phyloP scores from a whole-genome alignment of 1,140 invertebrate species.

The Sminthurides bifidus region DNA sequence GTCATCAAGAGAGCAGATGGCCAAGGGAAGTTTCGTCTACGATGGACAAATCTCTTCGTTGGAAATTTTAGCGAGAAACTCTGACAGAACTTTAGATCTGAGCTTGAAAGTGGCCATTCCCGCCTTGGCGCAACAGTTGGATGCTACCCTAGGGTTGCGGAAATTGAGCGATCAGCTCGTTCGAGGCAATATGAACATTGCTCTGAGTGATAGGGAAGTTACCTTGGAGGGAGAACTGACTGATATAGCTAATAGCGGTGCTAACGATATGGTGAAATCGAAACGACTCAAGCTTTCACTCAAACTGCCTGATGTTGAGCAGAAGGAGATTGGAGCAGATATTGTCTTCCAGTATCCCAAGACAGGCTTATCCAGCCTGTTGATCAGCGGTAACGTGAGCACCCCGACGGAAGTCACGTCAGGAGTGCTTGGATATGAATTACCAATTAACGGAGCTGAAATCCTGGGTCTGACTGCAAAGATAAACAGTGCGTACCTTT shows the following conservation, averaged over 20 bases:
- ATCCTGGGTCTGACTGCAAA: not conserved
- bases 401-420: not conserved
- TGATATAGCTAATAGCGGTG: not conserved
- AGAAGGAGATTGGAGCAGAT: conserved; percentile 3
- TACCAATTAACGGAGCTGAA: conserved; percentile 2
- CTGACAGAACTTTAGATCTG: not conserved
- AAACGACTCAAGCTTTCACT: conserved; percentile 2
- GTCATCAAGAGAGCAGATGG: conserved; percentile 1
- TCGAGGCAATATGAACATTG: conserved; percentile 10
- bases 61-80: not conserved
- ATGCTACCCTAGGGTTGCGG: conserved; percentile 5
- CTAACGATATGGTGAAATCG: conserved; percentile 2
- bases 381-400: not conserved
- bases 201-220: conserved; percentile 10
- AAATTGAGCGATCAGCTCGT: not conserved
- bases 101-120: conserved; percentile 20
- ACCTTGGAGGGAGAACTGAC: not conserved
- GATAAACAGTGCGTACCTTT: conserved; percentile 4
- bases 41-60: conserved; percentile 9
- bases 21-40: conserved; percentile 7
- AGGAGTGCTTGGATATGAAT: conserved; percentile 9
- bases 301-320: conserved; percentile 7
- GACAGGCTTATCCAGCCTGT: not conserved
- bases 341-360: conserved; percentile 2
- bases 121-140: conserved; percentile 13